Base-by-base conservation (phyloP, 2,888 invertebrate genomes). In the Metalampra italica region DNA sequence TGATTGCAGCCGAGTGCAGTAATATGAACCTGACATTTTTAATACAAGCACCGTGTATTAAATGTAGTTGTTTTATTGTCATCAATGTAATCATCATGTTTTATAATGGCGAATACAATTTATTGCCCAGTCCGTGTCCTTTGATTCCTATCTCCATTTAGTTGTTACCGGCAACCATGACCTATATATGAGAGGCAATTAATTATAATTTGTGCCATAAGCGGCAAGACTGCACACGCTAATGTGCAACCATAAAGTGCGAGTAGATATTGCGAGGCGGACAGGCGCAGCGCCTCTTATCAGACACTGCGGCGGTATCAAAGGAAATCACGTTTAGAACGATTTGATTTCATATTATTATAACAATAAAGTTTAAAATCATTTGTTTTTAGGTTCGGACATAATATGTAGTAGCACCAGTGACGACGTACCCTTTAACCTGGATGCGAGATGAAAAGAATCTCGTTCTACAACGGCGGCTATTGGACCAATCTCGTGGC, bases 301-400 rank as follows among this genome's bases (percentile, higher is more conserved):
- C 82, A 75, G 62, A 58, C 56, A 59, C 50, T 51, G 82, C 83
- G 86, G 84, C 63, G 51, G 60, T 73, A 75, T 84, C 78, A 87
- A 87, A 85, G 76, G 63, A 60, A 68, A 63, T 53, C 48, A 52
- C 54, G 59, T 60, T 67, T 58, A 62, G 56, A 59, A 62, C 68
- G 65, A 78, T 67, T 75, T 68, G 62, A 72, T 62, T 62, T 65
- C 74, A 75, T 79, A 69, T 59, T 43, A 48, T 63, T 53, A 56
- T 54, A 52, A 59, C 53, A 62, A 68, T 66, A 84, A 74, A 75
- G 76, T 61, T 64, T 65, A 71, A 63, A 77, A 74, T 82, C 60
- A 66, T 57, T 68, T 71, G 71, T 57, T 56, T 43, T 53, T 53
- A 47, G 57, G 50, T 53, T 60, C 55, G 53, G 55, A 58, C 75